Base-by-base conservation (phyloP, 2,888 invertebrate species). In the Limnephilus rhombicus region DNA sequence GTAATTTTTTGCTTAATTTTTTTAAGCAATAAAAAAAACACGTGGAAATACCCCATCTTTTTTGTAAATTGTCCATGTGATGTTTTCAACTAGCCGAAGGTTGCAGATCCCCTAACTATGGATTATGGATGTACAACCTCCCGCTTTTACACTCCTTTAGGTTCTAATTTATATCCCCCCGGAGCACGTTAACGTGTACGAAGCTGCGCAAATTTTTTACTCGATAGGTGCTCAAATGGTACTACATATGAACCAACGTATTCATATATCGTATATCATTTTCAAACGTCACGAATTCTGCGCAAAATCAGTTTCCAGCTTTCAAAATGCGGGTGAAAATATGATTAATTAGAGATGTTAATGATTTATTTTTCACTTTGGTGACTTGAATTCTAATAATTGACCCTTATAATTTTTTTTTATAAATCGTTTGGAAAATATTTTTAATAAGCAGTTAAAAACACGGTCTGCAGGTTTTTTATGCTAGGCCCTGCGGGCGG, bases 91-190 rank as follows among this genome's bases (percentile, higher is more conserved):
- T 18, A 18, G 5, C 53, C 4, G 5, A 15, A 3, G n/a, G 68
- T 68, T 68, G 68, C 24, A 18, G 24, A 68, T 68, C 24, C 68
- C 68, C 7, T 68, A 68, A 7, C 24, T 7, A 68, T 68, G 68
- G 68, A 68, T 68, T 68, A n/a, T 68, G 68, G 68, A n/a, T 68
- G 68, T 83, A 34, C 34, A 24, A 68, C 37, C 83, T 18, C 37
- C 83, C 37, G 37, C 37, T 24, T 83, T 83, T 37, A 18, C 83
- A 83, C 37, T 83, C 83, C 18, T 83, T 83, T 83, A 37, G 34
- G 83, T 41, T 83, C 31, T 34, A 83, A 83, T 83, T 83, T 83
- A 83, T 83, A 83, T 83, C 83, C 37, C 83, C 68, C 4, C 12
- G 83, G 18, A 41, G 37, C 34, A 24, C 83, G 83, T 31, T 34